Percentiles rank a stretch among this genome's conserved stretches.
Evolutionary conservation across 2,113 vertebrate species (phyloP).

Genomic region (Epinephelus cyanopodus): DNA sequence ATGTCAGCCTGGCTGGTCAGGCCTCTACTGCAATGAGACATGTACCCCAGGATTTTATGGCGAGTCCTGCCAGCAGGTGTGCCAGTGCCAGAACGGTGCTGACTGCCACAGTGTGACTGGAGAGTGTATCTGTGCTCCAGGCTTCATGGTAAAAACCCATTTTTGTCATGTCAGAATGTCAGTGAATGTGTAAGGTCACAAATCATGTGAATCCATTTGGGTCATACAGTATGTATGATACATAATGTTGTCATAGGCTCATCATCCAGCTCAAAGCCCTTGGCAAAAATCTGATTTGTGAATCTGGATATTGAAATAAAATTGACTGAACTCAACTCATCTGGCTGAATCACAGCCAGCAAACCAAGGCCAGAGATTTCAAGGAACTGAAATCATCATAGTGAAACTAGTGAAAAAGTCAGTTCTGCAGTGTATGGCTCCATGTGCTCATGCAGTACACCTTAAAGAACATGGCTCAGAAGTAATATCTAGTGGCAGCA

Average conservation of each 20-base stretch:
- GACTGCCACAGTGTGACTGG: conserved; percentile 95
- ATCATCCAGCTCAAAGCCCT: not conserved
- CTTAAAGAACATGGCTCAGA: not conserved
- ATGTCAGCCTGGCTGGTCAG: conserved; percentile 93
- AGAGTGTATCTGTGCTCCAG: conserved; percentile 93
- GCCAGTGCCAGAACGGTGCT: conserved; percentile 95
- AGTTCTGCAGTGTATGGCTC: not conserved
- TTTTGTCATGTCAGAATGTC: not conserved
- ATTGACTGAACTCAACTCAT: not conserved
- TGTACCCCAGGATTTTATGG: conserved; percentile 94
- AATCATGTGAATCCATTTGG: not conserved
- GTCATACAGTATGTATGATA: not conserved
- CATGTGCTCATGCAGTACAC: not conserved
- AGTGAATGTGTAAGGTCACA: not conserved
- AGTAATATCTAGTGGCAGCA: conserved; percentile 18
- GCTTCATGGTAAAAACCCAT: conserved; percentile 90
- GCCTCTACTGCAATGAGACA: conserved; percentile 96
- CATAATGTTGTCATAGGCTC: not conserved
- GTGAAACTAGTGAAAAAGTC: not conserved
- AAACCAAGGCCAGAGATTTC: not conserved
- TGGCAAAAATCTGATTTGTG: not conserved
- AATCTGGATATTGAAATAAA: too few relatives aligned
- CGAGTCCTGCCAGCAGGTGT: conserved; percentile 92
- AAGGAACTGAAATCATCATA: not conserved
- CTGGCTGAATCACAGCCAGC: not conserved